Conservation (phyloP, 2,888 invertebrate genomes). For the Clitarchus hookeri region DNA sequence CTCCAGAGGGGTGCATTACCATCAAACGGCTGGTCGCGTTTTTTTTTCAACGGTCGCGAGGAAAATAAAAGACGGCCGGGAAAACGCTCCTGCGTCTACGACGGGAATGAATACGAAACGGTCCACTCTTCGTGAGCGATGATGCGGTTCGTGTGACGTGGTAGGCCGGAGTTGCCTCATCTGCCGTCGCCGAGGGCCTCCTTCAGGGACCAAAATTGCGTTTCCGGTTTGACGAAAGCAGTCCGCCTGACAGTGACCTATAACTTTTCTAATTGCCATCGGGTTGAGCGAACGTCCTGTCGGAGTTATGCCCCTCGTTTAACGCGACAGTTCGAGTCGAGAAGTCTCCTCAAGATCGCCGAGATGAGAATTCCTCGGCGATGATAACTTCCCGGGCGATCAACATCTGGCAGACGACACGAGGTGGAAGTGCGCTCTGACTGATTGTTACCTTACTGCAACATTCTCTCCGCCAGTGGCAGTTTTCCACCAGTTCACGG, state of each 20-base stretch:
- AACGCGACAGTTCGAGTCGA: neutral
- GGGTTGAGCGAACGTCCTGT: neutral
- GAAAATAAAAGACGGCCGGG: neutral
- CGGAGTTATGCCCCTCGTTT: neutral
- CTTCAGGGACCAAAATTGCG: neutral
- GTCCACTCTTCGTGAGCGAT: neutral
- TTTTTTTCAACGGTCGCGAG: neutral
- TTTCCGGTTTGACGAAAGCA: neutral
- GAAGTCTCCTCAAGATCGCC: neutral
- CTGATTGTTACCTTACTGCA: no score
- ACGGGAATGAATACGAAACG: neutral
- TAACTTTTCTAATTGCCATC: slow-evolving; percentile 2
- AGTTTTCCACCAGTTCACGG: no score
- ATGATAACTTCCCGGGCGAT: neutral
- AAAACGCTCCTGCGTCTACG: neutral
- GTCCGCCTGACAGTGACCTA: neutral
- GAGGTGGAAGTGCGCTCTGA: neutral
- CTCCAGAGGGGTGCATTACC: neutral
- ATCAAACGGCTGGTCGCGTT: neutral
- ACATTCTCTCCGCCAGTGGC: no score
- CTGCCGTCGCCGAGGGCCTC: neutral
- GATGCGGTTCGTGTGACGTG: neutral
- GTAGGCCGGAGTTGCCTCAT: neutral
- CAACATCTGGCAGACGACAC: neutral
- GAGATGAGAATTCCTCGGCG: slow-evolving; percentile 8